These are phyloP conservation scores for Acleris cristana DNA, from an alignment of 2,888 invertebrate species.

Conservation along the genomic window DNA sequence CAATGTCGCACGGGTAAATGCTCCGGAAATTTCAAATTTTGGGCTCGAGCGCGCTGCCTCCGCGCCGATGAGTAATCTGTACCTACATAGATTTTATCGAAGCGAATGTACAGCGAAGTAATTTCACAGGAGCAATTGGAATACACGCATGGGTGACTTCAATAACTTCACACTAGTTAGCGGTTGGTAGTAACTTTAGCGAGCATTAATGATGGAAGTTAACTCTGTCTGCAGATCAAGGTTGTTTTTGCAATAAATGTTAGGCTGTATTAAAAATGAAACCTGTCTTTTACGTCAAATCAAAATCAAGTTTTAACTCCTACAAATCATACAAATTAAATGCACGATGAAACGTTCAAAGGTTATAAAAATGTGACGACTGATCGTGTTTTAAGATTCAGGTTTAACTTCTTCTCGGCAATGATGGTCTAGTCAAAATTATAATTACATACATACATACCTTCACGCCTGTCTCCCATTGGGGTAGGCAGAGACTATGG, in stretches of 20 bases:
- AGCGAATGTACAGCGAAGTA: slow-evolving; percentile 7
- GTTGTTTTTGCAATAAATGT: background rate
- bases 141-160: slow-evolving; percentile 19
- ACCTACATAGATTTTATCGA: slow-evolving; percentile 16
- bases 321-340: too few species aligned
- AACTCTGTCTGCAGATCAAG: background rate
- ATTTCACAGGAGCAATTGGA: slow-evolving; percentile 31
- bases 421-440: too few species aligned
- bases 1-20: slow-evolving; percentile 6
- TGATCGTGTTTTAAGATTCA: too few species aligned
- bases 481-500: too few species aligned
- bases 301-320: too few species aligned
- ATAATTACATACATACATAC: too few species aligned
- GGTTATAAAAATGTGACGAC: too few species aligned
- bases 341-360: too few species aligned
- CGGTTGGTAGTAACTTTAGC: background rate
- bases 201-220: background rate
- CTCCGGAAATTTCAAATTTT: slow-evolving; percentile 30
- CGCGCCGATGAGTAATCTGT: slow-evolving; percentile 10
- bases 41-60: slow-evolving; percentile 10
- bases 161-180: slow-evolving; percentile 22
- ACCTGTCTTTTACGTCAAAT: too few species aligned
- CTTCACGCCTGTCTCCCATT: too few species aligned
- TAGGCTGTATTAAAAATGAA: too few species aligned
- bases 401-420: too few species aligned